Conservation (phyloP, 2,797 vertebrate species). For the Sciurus vulgaris region DNA sequence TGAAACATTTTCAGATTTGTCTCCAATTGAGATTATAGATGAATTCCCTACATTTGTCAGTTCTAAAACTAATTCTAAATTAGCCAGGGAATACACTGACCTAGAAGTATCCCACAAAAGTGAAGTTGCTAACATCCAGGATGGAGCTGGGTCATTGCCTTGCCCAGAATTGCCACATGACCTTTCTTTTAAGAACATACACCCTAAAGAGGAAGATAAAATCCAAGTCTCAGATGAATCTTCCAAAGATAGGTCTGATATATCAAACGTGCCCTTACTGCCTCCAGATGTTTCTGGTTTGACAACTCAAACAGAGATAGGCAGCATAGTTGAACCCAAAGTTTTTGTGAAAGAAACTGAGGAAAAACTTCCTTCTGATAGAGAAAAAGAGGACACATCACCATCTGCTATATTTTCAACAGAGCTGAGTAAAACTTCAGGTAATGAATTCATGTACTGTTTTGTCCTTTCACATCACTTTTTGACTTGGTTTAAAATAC, state of each 20-base stretch:
- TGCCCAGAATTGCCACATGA: slow-evolving; percentile 86
- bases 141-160: slow-evolving; percentile 77
- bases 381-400: slow-evolving; percentile 85
- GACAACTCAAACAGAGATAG: slow-evolving; percentile 81
- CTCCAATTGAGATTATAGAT: slow-evolving; percentile 86
- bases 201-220: slow-evolving; percentile 83
- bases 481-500: slow-evolving; percentile 55
- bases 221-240: slow-evolving; percentile 79
- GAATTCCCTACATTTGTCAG: slow-evolving; percentile 86
- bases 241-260: slow-evolving; percentile 85
- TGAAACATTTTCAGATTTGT: slow-evolving; percentile 85
- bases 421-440: slow-evolving; percentile 90
- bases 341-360: slow-evolving; percentile 84
- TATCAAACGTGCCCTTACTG: slow-evolving; percentile 69
- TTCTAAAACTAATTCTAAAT: slow-evolving; percentile 82
- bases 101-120: slow-evolving; percentile 72
- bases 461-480: slow-evolving; percentile 81
- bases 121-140: slow-evolving; percentile 73
- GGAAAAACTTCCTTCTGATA: slow-evolving; percentile 84
- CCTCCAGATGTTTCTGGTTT: slow-evolving; percentile 82
- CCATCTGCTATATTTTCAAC: slow-evolving; percentile 87
- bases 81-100: slow-evolving; percentile 71
- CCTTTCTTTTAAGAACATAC: slow-evolving; percentile 85
- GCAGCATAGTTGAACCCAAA: slow-evolving; percentile 86
- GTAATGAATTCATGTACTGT: slow-evolving; percentile 87